Evolutionary conservation across 2,888 invertebrate species (phyloP), one percentile per base, ranked within the genome.

Genomic region (Monochamus alternatus): DNA sequence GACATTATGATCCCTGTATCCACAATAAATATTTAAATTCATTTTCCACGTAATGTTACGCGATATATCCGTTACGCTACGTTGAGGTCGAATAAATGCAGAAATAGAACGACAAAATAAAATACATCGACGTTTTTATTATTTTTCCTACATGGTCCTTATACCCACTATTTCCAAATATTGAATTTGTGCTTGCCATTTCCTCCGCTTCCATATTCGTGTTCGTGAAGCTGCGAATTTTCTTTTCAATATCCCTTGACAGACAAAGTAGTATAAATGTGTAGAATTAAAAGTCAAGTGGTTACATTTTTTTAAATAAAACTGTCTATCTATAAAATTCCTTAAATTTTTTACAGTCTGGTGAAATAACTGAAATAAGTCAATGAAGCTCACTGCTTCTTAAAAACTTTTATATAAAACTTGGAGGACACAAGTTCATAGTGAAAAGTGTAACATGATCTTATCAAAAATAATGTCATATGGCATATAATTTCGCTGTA

Each of bases 11-110:
- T 67, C 67, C 58, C 55, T 58, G 55, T 58, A 38, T 51, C 67
- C 55, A 10, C 55, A 32, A 67, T 67, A 66, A 66, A 66, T 66
- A 66, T 66, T 67, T 58, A 43, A 67, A 67, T 67, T 32, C 38
- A 30, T 9, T 67, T 58, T 58, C 22, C 55, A n/a, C 22, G 38
- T 43, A 31, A 55, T 52, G 58, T 31, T 14, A n/a, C 52, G 22
- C 44, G 31, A 66, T 30, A 66, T 38, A 67, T 58, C 58, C 3
- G 67, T 38, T 58, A 0, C 8, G 31, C 12, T n/a, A 67, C 55
- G 66, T 66, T 65, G 51, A n/a, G 38, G 14, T 22, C 43, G 58
- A 9, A 67, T 58, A 43, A 22, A 58, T 67, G 58, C 22, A 58
- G 55, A 67, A 67, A 67, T 38, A 43, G 58, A 67, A 67, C n/a